These are phyloP conservation scores for Pissodes strobi DNA, from an alignment of 1,140 invertebrate genomes.

Conservation along the genomic window DNA sequence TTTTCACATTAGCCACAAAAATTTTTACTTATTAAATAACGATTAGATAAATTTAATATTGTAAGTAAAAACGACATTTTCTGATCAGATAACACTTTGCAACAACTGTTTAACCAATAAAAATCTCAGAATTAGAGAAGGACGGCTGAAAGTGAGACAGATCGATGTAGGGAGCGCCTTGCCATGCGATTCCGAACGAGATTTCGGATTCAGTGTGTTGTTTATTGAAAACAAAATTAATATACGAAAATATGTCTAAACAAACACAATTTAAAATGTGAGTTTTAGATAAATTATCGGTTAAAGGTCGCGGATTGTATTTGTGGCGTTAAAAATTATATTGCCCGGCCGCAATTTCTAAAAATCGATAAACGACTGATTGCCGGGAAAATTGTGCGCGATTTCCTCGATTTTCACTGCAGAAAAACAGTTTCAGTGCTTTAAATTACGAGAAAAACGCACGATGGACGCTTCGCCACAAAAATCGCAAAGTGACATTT, in stretches of 20 bases:
- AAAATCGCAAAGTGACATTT: conserved; percentile 38
- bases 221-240: background rate
- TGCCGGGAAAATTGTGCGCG: background rate
- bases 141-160: background rate
- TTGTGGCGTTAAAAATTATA: background rate
- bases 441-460: background rate
- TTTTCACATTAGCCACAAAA: conserved; percentile 13
- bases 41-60: conserved; percentile 19
- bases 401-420: background rate
- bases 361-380: conserved; percentile 11
- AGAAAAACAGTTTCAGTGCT: background rate
- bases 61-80: too few species aligned
- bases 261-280: conserved; percentile 7
- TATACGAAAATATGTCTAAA: conserved; percentile 16
- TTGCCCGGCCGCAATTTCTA: background rate
- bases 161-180: background rate
- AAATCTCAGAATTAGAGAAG: conserved; percentile 2
- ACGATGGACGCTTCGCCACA: conserved; percentile 33
- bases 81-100: too few species aligned
- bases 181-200: background rate
- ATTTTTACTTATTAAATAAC: background rate
- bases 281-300: background rate
- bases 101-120: too few species aligned
- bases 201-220: background rate
- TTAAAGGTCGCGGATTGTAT: background rate